Percentiles rank a stretch among this genome's conserved stretches.
Conservation (phyloP, 2,888 invertebrate species). For the Labia minor region DNA sequence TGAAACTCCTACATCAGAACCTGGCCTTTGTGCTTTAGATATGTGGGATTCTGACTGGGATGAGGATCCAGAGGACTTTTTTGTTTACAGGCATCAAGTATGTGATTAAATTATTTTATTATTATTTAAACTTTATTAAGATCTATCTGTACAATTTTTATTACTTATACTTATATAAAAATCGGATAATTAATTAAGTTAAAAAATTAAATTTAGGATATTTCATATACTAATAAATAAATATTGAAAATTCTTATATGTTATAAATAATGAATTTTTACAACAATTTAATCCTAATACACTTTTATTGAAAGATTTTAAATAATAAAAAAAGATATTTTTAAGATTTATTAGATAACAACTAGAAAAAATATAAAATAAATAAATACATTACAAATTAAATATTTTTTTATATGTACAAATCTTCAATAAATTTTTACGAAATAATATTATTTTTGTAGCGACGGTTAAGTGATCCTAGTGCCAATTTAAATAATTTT, state of each 20-base stretch:
- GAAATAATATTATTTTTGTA: conserved; percentile 38
- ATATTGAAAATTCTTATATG: no score
- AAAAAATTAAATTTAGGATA: no score
- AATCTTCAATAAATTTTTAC: no score
- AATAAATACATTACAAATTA: no score
- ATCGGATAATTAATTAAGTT: neutral
- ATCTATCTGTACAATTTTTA: neutral
- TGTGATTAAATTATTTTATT: conserved; percentile 28
- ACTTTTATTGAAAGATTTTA: no score
- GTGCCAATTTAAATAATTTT: conserved; percentile 77
- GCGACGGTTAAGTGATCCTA: conserved; percentile 84
- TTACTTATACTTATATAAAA: neutral
- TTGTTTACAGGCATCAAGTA: conserved; percentile 67
- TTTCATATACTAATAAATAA: no score
- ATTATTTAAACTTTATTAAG: neutral
- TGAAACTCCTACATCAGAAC: conserved; percentile 91
- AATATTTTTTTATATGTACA: no score
- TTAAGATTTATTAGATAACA: no score
- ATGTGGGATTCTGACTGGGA: conserved; percentile 86
- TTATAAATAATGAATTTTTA: no score
- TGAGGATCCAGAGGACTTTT: conserved; percentile 75
- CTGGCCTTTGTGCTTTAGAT: conserved; percentile 70
- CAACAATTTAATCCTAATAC: no score
- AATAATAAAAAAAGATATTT: no score
- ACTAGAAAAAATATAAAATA: no score